phyloP scores from a whole-genome alignment of 2,113 vertebrate species.

The Archilochus colubris region DNA sequence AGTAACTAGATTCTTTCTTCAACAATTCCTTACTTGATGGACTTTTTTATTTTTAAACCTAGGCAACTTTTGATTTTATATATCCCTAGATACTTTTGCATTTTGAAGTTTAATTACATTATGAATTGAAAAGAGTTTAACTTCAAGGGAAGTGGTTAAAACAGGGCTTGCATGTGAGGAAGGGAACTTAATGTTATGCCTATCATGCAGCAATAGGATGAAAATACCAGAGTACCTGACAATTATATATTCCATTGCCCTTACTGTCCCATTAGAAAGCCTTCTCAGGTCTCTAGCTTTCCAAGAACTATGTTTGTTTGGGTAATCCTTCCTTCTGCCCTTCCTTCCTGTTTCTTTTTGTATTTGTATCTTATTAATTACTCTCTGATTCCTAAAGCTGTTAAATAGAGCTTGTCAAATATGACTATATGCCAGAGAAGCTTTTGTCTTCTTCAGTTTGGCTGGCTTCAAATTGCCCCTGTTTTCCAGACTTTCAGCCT shows the following conservation, averaged over 20 bases:
- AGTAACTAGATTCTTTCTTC: background rate
- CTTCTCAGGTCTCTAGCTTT: background rate
- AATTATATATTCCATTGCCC: background rate
- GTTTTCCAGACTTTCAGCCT: background rate
- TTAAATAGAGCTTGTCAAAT: background rate
- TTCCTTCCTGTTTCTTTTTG: background rate
- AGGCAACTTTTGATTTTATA: background rate
- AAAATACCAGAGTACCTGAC: slow-evolving; percentile 21
- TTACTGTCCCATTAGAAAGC: background rate
- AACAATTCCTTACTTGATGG: background rate
- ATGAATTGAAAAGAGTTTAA: slow-evolving; percentile 43
- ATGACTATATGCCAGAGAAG: background rate
- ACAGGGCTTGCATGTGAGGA: slow-evolving; percentile 50
- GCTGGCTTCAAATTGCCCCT: background rate
- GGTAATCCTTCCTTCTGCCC: background rate
- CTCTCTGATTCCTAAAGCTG: background rate
- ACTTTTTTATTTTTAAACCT: background rate
- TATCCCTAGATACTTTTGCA: background rate
- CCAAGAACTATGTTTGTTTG: background rate
- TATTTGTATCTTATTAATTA: background rate
- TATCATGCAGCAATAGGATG: background rate
- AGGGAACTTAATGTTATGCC: slow-evolving; percentile 9
- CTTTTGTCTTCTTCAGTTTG: background rate
- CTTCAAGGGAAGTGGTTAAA: slow-evolving; percentile 29
- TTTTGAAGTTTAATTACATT: slow-evolving; percentile 60